phyloP scores from a whole-genome alignment of 2,797 vertebrate species.

The Gymnoscopelus microlampas region DNA sequence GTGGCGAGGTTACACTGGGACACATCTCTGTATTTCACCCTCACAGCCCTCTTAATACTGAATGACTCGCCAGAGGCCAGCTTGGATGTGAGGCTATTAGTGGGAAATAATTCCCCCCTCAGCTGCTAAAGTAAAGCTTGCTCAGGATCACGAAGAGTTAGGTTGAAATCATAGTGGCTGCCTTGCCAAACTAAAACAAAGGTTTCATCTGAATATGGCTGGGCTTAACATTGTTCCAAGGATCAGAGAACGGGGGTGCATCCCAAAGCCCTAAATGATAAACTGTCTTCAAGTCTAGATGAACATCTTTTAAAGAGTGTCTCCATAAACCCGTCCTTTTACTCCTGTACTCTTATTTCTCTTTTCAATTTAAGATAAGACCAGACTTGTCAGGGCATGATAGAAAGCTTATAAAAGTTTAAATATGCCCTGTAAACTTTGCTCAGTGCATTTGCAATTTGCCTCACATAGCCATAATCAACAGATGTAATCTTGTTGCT shows the following conservation, averaged over 20 bases:
- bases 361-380: slow-evolving; percentile 20
- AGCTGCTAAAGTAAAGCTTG: slow-evolving; percentile 38
- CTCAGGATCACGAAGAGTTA: slow-evolving; percentile 66
- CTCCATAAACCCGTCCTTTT: slow-evolving; percentile 27
- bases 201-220: slow-evolving; percentile 36
- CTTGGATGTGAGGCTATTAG: slow-evolving; percentile 49
- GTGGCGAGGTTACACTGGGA: slow-evolving; percentile 37
- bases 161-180: slow-evolving; percentile 65
- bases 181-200: slow-evolving; percentile 33
- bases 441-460: neutral
- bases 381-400: slow-evolving; percentile 1
- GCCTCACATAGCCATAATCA: neutral
- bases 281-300: slow-evolving; percentile 21
- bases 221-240: slow-evolving; percentile 25
- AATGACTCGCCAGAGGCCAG: slow-evolving; percentile 45
- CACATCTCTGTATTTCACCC: slow-evolving; percentile 47
- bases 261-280: slow-evolving; percentile 26
- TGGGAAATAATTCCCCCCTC: slow-evolving; percentile 47
- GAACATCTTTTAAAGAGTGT: slow-evolving; percentile 27
- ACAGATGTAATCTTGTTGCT: neutral
- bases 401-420: slow-evolving; percentile 23
- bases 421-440: neutral
- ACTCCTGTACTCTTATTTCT: slow-evolving; percentile 4
- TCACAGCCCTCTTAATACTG: slow-evolving; percentile 45
- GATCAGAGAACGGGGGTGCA: slow-evolving; percentile 4